Base-by-base conservation (phyloP, 35 echinoderm and acorn worm species). In the Hemicentrotus pulcherrimus region DNA sequence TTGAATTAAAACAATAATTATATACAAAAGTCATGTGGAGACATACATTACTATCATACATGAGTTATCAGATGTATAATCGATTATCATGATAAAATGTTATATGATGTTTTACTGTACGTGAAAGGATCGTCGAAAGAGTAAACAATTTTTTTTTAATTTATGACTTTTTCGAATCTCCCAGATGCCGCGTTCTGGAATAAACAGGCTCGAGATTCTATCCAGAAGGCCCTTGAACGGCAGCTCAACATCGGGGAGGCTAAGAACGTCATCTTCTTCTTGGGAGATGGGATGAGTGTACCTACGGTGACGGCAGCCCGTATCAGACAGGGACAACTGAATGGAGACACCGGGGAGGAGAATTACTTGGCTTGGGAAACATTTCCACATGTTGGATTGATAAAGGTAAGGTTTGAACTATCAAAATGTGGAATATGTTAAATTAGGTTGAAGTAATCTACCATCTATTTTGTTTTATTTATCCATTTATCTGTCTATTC, bases 281-380 rank as follows among this genome's bases (percentile, higher is more conserved):
- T 99, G 13, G 98, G 96, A 7, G 98, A 99, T 95, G 98, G 98
- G 6, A 97, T 97, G 97, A 92, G 97, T 22, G 59, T 99, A 85
- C 78, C 97, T 32, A 99, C 98, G 24, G 94, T 97, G 2, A 99
- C 98, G 4, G 96, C 97, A 14, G 97, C 98, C 32, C 94, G 98
- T 50, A 99, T 99, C 9, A 32, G 94, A 14, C 94, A 99, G 78
- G 98, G 98, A 31, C 98, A 99, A 86, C 88, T 95, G 86, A 47
- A 61, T 6, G 97, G 96, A 0, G 94, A 52, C 24, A 94, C 94
- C 18, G 98, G 98, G 2, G 98, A 99, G 78, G 98, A 99, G 45
- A 95, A 96, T 31, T 86, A 95, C 87, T 61, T 99, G 2, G 91
- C 94, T 18, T 99, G 96, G 95, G 98, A 99, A 88, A 96, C 47